Evolutionary conservation across 2,888 invertebrate species (phyloP), one percentile per base, ranked within the genome.

Genomic region (Mythimna vitellina): DNA sequence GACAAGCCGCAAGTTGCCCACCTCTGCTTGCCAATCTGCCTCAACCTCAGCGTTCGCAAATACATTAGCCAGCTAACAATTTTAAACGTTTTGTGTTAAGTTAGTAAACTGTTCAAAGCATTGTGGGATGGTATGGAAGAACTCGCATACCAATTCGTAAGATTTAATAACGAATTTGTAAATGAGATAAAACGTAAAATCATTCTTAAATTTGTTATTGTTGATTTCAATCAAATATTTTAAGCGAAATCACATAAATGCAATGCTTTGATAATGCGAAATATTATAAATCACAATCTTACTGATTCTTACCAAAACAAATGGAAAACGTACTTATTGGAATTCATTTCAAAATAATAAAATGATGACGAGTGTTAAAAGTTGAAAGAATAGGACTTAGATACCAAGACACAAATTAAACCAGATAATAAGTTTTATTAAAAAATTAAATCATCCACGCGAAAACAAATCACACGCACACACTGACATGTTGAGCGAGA

Each of bases 1-100:
- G 87, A 89, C 86, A 89, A 86, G 84, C 78, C 83, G 74, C 82
- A 89, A 86, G 82, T 81, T 83, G 77, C 79, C 77, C 70, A 84
- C 81, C 79, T 81, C 76, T 76, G 70, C 72, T 75, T 78, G 76
- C 75, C 75, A 75, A 83, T 71, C 78, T 85, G 78, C 81, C 73
- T 75, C 72, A 81, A 81, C 71, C 63, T 72, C 69, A 65, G 42
- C 64, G 68, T 42, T 72, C 49, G 76, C 68, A 65, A 76, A 71
- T 75, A 73, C 79, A 72, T 73, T 69, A 74, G 53, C 57, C 68
- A 61, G 69, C 70, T 65, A 73, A 73, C 67, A 60, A 78, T 66
- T 74, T 76, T 66, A 60, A 81, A 80, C 58, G 71, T 73, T 67
- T 68, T 65, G 75, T 71, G 69, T 71, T 70, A 68, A 17, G 42